Evolutionary conservation across 2,113 vertebrate genomes (phyloP).

Genomic region (Chauna torquata): DNA sequence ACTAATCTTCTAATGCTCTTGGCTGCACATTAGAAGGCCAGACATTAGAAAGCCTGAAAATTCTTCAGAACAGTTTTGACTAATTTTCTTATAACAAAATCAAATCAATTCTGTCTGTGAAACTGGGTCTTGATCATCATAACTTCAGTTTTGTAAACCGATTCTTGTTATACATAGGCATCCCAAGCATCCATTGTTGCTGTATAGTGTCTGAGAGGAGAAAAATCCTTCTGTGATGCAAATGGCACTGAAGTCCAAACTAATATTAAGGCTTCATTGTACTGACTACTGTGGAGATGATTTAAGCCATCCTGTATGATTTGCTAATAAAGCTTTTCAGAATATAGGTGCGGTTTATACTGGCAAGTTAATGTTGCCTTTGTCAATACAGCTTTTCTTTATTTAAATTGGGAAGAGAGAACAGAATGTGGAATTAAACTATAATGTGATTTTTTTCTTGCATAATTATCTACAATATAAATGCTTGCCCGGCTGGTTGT

Average conservation of each 20-base stretch:
- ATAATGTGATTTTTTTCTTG: slow-evolving; percentile 7
- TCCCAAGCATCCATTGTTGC: neutral
- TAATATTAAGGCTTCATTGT: neutral
- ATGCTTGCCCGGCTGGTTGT: slow-evolving; percentile 23
- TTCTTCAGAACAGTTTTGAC: neutral
- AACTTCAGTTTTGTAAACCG: neutral
- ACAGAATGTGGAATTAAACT: neutral
- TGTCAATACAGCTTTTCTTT: neutral
- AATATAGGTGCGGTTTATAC: neutral
- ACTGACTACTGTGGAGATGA: neutral
- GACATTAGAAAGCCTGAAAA: neutral
- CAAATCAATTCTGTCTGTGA: neutral
- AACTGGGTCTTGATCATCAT: neutral
- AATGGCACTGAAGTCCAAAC: neutral
- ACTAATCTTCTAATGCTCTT: neutral
- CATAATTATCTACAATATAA: neutral
- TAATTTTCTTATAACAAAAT: neutral
- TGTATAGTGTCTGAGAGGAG: neutral
- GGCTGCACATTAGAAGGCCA: neutral
- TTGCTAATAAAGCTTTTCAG: neutral
- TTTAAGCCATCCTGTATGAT: neutral
- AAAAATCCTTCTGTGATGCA: neutral
- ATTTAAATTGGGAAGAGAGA: slow-evolving; percentile 12
- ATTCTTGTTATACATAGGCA: neutral
- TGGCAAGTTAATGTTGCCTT: slow-evolving; percentile 10